Evolutionary conservation across 1,140 invertebrate species (phyloP).

Genomic region (Halyomorpha halys): DNA sequence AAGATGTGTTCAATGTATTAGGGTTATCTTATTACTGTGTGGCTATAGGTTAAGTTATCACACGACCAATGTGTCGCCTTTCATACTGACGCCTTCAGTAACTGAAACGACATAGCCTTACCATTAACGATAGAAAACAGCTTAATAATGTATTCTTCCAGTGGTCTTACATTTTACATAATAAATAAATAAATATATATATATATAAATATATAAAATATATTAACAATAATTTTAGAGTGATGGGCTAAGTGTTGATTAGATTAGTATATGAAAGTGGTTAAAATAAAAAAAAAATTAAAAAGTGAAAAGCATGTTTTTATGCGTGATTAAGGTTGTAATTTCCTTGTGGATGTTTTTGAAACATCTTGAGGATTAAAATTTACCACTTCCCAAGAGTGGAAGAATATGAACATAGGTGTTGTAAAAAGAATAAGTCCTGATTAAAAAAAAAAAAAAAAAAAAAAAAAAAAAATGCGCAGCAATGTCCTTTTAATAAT

Average conservation of each 20-base stretch:
- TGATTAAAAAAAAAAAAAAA: neutral
- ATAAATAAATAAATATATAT: conserved; percentile 12
- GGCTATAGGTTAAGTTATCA: conserved; percentile 21
- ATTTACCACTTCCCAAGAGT: conserved; percentile 2
- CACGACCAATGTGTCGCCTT: conserved; percentile 27
- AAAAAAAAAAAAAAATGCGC: conserved; percentile 1
- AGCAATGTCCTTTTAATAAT: conserved; percentile 13
- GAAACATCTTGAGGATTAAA: conserved; percentile 14
- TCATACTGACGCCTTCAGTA: conserved; percentile 19
- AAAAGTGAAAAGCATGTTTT: neutral
- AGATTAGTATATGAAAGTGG: conserved; percentile 8
- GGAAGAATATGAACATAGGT: conserved; percentile 1
- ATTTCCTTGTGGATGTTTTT: conserved; percentile 10
- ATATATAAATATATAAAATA: conserved; percentile 9
- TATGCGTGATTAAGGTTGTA: conserved; percentile 24
- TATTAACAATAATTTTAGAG: conserved; percentile 20
- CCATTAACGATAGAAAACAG: conserved; percentile 20
- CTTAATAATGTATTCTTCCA: conserved; percentile 27
- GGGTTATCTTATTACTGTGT: conserved; percentile 26
- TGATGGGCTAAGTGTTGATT: conserved; percentile 17
- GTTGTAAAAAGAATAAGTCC: conserved; percentile 16
- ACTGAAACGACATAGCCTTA: conserved; percentile 28
- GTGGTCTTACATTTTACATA: conserved; percentile 24
- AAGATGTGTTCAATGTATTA: conserved; percentile 29
- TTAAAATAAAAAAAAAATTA: neutral